Evolutionary conservation across 2,888 invertebrate genomes (phyloP), one percentile per base, ranked within the genome.

Genomic region (Pycnomerus fuliginosus): DNA sequence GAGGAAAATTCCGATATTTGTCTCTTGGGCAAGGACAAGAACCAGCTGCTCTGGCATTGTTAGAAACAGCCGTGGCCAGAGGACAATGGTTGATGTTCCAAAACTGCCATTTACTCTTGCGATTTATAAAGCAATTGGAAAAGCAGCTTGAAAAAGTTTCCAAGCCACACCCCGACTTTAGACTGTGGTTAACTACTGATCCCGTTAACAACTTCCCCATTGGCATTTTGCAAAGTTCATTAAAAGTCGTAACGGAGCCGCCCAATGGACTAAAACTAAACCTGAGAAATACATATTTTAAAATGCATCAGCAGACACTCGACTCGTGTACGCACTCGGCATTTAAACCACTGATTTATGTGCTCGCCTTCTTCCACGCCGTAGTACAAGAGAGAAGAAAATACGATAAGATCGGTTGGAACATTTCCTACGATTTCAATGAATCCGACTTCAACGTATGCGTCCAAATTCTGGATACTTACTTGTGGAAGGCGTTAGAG

Each of bases 21-120:
- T 95, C 95, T 0, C 77, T 96, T 2, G 96, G 96, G 1, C 95
- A 96, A 71, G 95, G 94, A 0, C 96, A 96, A 68, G 94, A 96
- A 70, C 77, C 81, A 61, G 90, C 89, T 2, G 94, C 94, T 0
- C 57, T 87, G 16, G 71, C 70, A 12, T 69, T 90, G 4, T 67
- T 91, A 8, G 83, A 87, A 49, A 77, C 77, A 1, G 85, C 88
- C 0, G 78, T 85, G 7, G 74, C 77, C 0, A 80, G 85, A 65
- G 95, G 95, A 0, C 86, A 88, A 61, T 95, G 95, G 95, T 72
- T 95, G 48, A 88, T 95, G 80, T 76, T 93, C 14, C 94, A 94
- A 75, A 95, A 95, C 73, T 95, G 93, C 49, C 95, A 95, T 68
- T 74, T 95, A 32, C 73, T 94, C 14, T 78, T 92, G 5, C 75